phyloP scores from a whole-genome alignment of 2,888 invertebrate genomes.

The Macrophya alboannulata region DNA sequence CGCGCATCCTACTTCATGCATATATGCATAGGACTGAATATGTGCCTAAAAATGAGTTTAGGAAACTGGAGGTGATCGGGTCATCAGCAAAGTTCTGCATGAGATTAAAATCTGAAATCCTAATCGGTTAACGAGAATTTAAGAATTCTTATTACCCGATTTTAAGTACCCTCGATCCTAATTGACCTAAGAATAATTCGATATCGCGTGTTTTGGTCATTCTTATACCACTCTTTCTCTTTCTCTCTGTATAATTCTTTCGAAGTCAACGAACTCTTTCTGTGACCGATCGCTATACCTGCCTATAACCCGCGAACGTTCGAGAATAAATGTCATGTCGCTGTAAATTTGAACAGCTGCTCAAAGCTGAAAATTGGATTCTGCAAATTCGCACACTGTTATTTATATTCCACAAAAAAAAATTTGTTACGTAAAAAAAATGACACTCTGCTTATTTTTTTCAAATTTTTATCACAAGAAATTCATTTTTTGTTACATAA shows the following conservation, averaged over 20 bases:
- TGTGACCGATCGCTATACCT: background rate
- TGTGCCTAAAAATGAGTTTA: conserved; percentile 4
- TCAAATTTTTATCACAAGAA: no score
- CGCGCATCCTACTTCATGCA: background rate
- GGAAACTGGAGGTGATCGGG: conserved; percentile 25
- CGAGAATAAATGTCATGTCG: conserved; percentile 11
- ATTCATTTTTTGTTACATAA: no score
- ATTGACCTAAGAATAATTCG: conserved; percentile 11
- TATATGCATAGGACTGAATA: background rate
- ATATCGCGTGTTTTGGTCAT: conserved; percentile 24
- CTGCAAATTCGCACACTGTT: background rate
- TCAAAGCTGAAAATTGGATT: background rate
- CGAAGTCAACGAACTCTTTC: conserved; percentile 6
- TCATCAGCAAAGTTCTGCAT: conserved; percentile 16
- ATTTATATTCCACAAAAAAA: no score
- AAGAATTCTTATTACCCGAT: background rate
- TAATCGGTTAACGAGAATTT: background rate
- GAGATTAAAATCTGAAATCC: background rate
- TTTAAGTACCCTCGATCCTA: background rate
- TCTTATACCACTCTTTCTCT: background rate
- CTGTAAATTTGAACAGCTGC: background rate
- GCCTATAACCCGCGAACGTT: conserved; percentile 8
- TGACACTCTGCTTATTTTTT: background rate
- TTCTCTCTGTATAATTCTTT: no score
- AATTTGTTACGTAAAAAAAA: no score